These are phyloP conservation scores for Habrosyne pyritoides DNA, from an alignment of 2,888 invertebrate genomes.

Conservation along the genomic window DNA sequence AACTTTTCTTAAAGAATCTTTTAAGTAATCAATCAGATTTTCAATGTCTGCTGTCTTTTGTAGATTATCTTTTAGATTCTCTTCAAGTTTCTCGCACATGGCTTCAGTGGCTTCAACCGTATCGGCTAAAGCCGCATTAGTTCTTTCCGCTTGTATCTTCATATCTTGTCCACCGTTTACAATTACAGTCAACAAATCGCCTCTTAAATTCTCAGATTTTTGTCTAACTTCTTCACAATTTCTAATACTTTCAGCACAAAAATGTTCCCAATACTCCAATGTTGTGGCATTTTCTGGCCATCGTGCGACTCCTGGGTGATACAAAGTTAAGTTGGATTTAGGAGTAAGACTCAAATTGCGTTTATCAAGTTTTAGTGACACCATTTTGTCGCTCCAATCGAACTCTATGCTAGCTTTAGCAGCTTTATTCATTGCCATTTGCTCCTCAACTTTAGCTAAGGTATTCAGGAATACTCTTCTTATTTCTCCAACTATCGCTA, in stretches of 20 bases:
- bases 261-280: constrained; percentile 92
- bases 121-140: constrained; percentile 88
- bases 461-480: constrained; percentile 85
- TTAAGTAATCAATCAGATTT: constrained; percentile 87
- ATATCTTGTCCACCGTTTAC: constrained; percentile 91
- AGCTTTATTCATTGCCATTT: constrained; percentile 89
- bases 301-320: constrained; percentile 90
- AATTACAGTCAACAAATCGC: constrained; percentile 87
- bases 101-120: constrained; percentile 89
- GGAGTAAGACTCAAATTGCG: constrained; percentile 86
- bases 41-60: constrained; percentile 90
- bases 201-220: constrained; percentile 87
- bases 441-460: constrained; percentile 86
- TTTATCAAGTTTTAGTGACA: constrained; percentile 88
- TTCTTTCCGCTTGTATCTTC: constrained; percentile 91
- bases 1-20: constrained; percentile 87
- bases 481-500: constrained; percentile 89
- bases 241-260: constrained; percentile 89
- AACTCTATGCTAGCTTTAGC: constrained; percentile 91
- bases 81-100: constrained; percentile 87
- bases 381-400: constrained; percentile 95
- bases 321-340: constrained; percentile 86
- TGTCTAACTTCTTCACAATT: constrained; percentile 90
- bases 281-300: constrained; percentile 88
- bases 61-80: constrained; percentile 87